These are phyloP conservation scores for Zoroaster sp. DNA, from an alignment of 53 echinoderm and acorn worm species.

Conservation along the genomic window DNA sequence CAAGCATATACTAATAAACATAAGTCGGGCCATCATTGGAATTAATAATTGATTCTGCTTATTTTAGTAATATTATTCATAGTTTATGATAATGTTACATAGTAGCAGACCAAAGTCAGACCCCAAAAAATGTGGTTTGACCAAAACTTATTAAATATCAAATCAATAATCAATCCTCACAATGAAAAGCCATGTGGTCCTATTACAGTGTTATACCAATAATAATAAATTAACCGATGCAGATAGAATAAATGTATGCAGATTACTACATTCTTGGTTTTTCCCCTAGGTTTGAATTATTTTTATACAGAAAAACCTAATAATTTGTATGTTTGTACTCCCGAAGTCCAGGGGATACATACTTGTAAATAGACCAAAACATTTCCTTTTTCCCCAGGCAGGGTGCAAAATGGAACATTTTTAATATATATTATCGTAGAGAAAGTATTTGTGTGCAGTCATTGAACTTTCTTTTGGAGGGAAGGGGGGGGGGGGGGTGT, in stretches of 20 bases:
- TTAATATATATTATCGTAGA: background rate
- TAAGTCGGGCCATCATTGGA: background rate
- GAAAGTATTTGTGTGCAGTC: no score
- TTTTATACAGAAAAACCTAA: conserved; percentile 11
- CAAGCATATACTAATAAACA: background rate
- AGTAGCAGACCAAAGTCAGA: background rate
- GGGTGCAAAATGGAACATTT: background rate
- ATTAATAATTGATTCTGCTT: background rate
- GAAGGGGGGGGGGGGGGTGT: background rate
- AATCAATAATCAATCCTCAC: background rate
- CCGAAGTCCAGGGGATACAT: background rate
- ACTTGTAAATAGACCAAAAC: conserved; percentile 27
- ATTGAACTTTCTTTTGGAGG: background rate
- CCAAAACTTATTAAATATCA: background rate
- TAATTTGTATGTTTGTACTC: conserved; percentile 29
- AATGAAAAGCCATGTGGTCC: background rate
- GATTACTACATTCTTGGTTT: background rate
- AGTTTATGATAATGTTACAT: background rate
- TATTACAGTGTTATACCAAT: background rate
- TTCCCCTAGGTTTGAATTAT: conserved; percentile 34
- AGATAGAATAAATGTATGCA: conserved; percentile 10
- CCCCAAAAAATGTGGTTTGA: background rate
- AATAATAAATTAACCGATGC: conserved; percentile 21
- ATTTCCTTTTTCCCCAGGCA: background rate
- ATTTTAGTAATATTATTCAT: background rate